Evolutionary conservation across 1,140 invertebrate species (phyloP), one percentile per base, ranked within the genome.

Genomic region (Scaptodrosophila lebanonensis): DNA sequence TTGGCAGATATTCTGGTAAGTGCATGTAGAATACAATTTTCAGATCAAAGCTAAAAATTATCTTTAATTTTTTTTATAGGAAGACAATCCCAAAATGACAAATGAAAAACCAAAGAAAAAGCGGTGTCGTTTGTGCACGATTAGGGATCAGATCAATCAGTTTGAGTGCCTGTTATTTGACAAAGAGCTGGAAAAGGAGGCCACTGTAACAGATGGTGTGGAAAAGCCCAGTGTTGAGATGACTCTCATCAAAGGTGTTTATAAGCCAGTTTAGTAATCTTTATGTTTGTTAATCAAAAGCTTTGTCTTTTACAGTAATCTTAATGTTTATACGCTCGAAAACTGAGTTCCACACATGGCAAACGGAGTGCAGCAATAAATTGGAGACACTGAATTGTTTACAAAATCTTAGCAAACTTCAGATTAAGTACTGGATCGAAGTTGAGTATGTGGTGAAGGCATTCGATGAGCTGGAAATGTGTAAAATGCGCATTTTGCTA

Each of bases 401-500:
- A 52, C 93, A 93, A 68, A 91, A 91, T 72, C 91, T 94, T 85
- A 94, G 92, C 68, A 92, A 91, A 83, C 33, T 59, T 9, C 61
- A 71, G n/a, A 65, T 68, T 0, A 86, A 86, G 17, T 70, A 68
- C 32, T 87, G 86, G 86, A 86, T 87, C 22, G 86, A 87, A 51
- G 66, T 70, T 17, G 86, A 87, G 33, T 85, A 73, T 44, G 67
- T 84, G 11, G 66, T 86, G 1, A 86, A 86, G 20, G 90, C 91
- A 5, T 87, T 91, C 33, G 94, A 95, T 87, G 94, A 95, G 87
- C 70, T 95, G 17, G 89, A 90, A 59, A 94, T 95, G 91, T 93
- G 92, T 15, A 93, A 92, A 58, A 89, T 91, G 30, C 84, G 93
- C 29, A 86, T 95, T 52, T 35, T 60, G 1, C 40, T 85, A 0